Conservation (phyloP, 2,113 vertebrate genomes). For the Bufo bufo region DNA sequence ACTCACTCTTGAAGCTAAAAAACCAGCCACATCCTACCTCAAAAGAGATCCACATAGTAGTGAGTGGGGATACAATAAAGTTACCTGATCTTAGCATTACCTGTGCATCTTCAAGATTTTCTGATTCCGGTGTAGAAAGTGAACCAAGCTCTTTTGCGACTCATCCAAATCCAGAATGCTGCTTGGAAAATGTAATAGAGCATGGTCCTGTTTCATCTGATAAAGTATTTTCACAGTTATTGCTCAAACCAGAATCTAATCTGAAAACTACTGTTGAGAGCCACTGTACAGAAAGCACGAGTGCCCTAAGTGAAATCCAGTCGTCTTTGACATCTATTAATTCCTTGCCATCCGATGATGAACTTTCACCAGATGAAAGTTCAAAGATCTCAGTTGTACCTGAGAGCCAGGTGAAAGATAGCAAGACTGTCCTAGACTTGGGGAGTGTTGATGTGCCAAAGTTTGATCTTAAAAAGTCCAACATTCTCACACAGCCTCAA, state of each 20-base stretch:
- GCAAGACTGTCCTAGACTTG: slow-evolving; percentile 70
- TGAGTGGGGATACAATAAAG: slow-evolving; percentile 78
- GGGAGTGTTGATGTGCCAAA: slow-evolving; percentile 70
- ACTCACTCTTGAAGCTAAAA: slow-evolving; percentile 65
- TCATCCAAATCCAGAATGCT: slow-evolving; percentile 75
- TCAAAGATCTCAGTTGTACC: slow-evolving; percentile 74
- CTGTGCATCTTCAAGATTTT: slow-evolving; percentile 87
- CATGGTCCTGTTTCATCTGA: slow-evolving; percentile 72
- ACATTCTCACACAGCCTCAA: slow-evolving; percentile 79
- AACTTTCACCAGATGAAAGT: slow-evolving; percentile 79
- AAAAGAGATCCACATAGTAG: slow-evolving; percentile 71
- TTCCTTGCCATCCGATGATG: slow-evolving; percentile 92
- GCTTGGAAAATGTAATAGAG: slow-evolving; percentile 68
- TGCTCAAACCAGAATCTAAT: slow-evolving; percentile 76
- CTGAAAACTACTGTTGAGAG: slow-evolving; percentile 73
- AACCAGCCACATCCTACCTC: slow-evolving; percentile 62
- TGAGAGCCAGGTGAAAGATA: slow-evolving; percentile 73
- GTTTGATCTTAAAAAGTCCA: slow-evolving; percentile 74
- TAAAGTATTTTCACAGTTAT: slow-evolving; percentile 72
- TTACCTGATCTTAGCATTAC: slow-evolving; percentile 75
- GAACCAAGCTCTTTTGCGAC: slow-evolving; percentile 92
- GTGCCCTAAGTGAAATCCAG: slow-evolving; percentile 90
- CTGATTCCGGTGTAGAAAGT: slow-evolving; percentile 95
- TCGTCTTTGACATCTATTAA: slow-evolving; percentile 98
- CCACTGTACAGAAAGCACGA: slow-evolving; percentile 86